Conservation (phyloP, 2,888 invertebrate species). For the Julus scanicus region DNA sequence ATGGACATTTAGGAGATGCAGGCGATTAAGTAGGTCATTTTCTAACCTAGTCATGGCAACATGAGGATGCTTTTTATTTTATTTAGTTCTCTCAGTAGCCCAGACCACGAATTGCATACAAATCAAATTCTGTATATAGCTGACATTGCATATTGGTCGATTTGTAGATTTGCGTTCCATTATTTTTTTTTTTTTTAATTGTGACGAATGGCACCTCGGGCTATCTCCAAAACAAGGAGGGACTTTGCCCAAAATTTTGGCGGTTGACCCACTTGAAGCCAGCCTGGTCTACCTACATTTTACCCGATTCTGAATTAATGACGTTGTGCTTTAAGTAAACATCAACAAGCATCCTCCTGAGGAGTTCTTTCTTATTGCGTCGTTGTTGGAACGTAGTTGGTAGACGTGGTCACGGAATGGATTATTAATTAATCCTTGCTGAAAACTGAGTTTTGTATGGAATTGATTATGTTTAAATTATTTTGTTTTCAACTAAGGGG, state of each 20-base stretch:
- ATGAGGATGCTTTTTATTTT: background rate
- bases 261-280: slow-evolving; percentile 14
- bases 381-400: no score
- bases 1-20: background rate
- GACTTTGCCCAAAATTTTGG: background rate
- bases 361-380: no score
- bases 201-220: slow-evolving; percentile 9
- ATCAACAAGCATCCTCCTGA: background rate
- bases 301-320: background rate
- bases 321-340: background rate
- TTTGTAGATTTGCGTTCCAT: background rate
- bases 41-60: background rate
- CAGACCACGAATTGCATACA: background rate
- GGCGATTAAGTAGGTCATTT: slow-evolving; percentile 33
- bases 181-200: slow-evolving; percentile 2
- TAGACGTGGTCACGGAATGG: no score
- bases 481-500: no score
- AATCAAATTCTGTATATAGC: background rate
- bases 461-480: no score
- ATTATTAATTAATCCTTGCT: background rate
- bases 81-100: background rate
- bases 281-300: background rate
- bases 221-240: background rate
- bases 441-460: background rate
- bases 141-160: background rate